A percentile compares a stretch with the other conserved stretches of the same genome.
Conservation (phyloP, 1,140 invertebrate species). For the Meloidogyne exigua region DNA sequence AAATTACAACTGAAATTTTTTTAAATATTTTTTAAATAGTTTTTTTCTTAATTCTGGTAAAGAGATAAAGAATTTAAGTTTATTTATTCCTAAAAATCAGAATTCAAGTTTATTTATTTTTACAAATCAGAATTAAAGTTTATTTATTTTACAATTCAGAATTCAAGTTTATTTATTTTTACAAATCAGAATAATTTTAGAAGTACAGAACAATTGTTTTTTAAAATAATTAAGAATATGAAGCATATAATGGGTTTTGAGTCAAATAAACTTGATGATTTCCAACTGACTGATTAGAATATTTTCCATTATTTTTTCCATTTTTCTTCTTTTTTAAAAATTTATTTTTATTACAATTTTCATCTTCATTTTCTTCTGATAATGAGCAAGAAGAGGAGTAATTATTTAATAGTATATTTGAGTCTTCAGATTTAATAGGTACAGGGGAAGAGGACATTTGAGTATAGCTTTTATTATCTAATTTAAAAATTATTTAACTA, state of each 20-base stretch:
- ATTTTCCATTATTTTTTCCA: neutral
- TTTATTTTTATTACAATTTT: neutral
- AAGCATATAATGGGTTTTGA: neutral
- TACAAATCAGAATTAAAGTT: too few species aligned
- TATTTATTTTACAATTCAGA: too few species aligned
- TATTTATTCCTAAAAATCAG: too few species aligned
- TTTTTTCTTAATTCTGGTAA: too few species aligned
- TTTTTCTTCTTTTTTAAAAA: neutral
- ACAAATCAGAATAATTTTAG: too few species aligned
- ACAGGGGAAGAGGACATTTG: neutral
- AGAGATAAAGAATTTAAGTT: too few species aligned
- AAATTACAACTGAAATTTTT: too few species aligned
- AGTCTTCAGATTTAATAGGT: neutral
- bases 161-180: too few species aligned
- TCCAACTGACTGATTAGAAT: neutral
- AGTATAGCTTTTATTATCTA: neutral
- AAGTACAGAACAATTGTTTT: too few species aligned
- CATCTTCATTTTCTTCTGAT: neutral
- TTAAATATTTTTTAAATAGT: too few species aligned
- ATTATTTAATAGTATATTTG: neutral
- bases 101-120: too few species aligned
- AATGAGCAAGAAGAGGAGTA: neutral
- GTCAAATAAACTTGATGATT: neutral
- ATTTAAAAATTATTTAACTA: too few species aligned
- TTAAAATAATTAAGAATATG: neutral